Percentiles rank a stretch among this genome's conserved stretches.
Evolutionary conservation across 2,888 invertebrate species (phyloP).

Genomic region (Ashinkailepas kermadecensis): DNA sequence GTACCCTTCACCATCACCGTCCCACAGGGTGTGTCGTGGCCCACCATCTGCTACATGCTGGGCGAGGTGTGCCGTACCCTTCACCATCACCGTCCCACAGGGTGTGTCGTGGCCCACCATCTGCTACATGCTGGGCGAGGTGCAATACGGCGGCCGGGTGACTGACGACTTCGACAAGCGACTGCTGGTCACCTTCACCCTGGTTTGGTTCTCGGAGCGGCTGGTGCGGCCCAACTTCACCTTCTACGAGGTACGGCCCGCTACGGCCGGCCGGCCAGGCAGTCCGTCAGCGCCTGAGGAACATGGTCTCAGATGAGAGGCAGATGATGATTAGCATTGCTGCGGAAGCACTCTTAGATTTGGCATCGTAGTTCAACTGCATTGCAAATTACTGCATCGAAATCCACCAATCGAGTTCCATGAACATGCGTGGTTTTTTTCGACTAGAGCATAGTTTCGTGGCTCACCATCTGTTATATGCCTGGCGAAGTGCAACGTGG

Average conservation of each 20-base stretch:
- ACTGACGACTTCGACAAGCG: slow-evolving; percentile 97
- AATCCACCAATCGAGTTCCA: too few species aligned
- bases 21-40: slow-evolving; percentile 80
- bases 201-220: slow-evolving; percentile 85
- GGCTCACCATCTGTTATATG: too few species aligned
- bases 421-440: too few species aligned
- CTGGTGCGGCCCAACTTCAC: slow-evolving; percentile 75
- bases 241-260: slow-evolving; percentile 3
- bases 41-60: slow-evolving; percentile 93
- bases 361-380: too few species aligned
- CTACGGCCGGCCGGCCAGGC: too few species aligned
- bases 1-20: neutral
- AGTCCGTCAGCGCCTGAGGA: too few species aligned
- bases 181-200: slow-evolving; percentile 82
- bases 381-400: too few species aligned
- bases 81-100: slow-evolving; percentile 37
- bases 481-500: too few species aligned
- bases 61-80: slow-evolving; percentile 58
- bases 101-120: slow-evolving; percentile 96
- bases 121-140: slow-evolving; percentile 93
- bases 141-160: slow-evolving; percentile 76
- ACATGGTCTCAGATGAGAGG: too few species aligned
- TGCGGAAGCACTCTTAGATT: too few species aligned
- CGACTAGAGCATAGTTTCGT: too few species aligned
- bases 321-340: too few species aligned